Base-by-base conservation (phyloP, 2,113 vertebrate genomes). In the Phalacrocorax pelagicus region DNA sequence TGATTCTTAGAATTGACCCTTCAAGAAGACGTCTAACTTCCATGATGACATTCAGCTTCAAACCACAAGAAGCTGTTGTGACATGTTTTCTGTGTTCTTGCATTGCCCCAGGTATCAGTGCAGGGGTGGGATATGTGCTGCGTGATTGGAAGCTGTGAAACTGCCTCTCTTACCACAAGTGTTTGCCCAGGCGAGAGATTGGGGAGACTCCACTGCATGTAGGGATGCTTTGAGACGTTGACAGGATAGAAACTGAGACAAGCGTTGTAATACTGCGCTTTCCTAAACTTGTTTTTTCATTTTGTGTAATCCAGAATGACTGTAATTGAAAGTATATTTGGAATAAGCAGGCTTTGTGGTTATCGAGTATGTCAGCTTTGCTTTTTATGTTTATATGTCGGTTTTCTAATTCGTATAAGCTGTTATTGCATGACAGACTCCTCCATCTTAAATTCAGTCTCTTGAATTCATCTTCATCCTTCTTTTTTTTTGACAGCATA, bases 71-170 rank as follows among this genome's bases (percentile, higher is more conserved):
- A 63, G 52, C 34, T 51, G 69, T 71, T 6, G 3, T 17, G 59
- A 3, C 10, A 0, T 0, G 2, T 10, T 65, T 17, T 15, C 46
- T 2, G 0, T 7, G 23, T 6, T 34, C 15, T 42, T 4, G 16
- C 0, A 0, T 20, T 51, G 27, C 23, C 49, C 6, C 1, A 1
- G 8, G 24, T 19, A 5, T 1, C 5, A 4, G 27, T 2, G 40
- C 22, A 15, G 15, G 42, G 10, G 9, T 46, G 70, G 19, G 58
- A 30, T 5, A 6, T 3, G 27, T 3, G 29, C 26, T 4, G 16
- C 15, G 1, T 6, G 7, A 36, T 29, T 18, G 15, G 44, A 23
- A 40, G 8, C 21, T 54, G 16, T 2, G 49, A 18, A 15, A 1
- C 8, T 20, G 18, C 51, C 73, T 44, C 62, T 27, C 20, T 23